These are phyloP conservation scores for Cephalophus harveyi DNA, from an alignment of 2,113 vertebrate genomes.

Conservation along the genomic window DNA sequence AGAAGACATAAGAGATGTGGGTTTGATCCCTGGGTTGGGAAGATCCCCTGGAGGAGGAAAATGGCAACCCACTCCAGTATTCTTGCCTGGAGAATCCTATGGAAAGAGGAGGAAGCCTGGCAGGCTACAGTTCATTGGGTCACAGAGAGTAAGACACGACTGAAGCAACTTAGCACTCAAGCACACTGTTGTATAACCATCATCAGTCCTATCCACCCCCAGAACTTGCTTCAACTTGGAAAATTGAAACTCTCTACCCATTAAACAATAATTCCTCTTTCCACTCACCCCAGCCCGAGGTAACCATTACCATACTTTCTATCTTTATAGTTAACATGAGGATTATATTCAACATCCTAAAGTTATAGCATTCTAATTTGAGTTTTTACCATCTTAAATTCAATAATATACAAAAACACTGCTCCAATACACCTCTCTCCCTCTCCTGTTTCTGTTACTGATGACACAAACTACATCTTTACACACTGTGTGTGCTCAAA, in stretches of 20 bases:
- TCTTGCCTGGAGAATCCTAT: background rate
- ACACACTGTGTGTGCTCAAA: background rate
- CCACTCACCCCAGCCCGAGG: too few relatives aligned
- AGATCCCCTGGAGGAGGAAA: background rate
- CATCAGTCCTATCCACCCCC: background rate
- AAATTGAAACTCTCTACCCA: background rate
- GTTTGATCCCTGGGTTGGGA: background rate
- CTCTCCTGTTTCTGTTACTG: background rate
- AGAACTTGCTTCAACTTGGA: background rate
- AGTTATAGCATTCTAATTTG: background rate
- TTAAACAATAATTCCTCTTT: background rate
- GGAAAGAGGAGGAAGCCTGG: background rate
- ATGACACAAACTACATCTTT: background rate
- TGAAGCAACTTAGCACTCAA: background rate
- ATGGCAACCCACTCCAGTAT: background rate
- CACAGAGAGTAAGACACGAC: background rate
- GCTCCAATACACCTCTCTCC: background rate
- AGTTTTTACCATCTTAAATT: background rate
- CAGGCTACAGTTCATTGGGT: background rate
- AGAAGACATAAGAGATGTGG: background rate
- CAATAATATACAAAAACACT: background rate
- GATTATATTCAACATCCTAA: background rate
- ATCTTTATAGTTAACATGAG: background rate
- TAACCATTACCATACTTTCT: background rate
- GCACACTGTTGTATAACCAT: background rate